A percentile compares a stretch with the other conserved stretches of the same genome.
Conservation (phyloP, 2,797 vertebrate species). For the Clarias fuscus region DNA sequence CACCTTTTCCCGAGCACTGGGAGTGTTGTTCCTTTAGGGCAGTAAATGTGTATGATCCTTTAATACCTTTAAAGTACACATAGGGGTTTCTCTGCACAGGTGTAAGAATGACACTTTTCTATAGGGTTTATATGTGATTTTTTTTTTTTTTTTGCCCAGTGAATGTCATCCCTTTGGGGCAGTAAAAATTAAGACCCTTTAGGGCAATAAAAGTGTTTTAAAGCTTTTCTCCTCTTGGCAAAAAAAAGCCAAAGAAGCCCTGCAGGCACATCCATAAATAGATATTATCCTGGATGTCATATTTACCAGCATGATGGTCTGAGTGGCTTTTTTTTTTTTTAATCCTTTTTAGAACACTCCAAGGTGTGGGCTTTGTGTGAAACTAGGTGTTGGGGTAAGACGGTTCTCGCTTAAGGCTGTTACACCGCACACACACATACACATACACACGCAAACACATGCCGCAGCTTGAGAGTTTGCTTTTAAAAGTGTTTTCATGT, state of each 20-base stretch:
- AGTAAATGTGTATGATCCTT: slow-evolving; percentile 1
- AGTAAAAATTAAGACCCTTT: not conserved
- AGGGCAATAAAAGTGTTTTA: not conserved
- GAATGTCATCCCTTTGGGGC: not conserved
- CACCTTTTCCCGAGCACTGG: not conserved
- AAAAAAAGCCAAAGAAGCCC: not conserved
- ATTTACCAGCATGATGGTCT: not conserved
- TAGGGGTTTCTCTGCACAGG: not conserved
- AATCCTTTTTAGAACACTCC: slow-evolving; percentile 25
- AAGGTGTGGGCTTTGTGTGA: slow-evolving; percentile 28
- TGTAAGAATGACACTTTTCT: not conserved
- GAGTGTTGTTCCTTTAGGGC: slow-evolving; percentile 14
- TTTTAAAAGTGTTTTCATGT: slow-evolving; percentile 42
- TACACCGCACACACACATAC: not conserved
- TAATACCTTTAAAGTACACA: not conserved
- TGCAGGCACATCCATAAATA: slow-evolving; percentile 27
- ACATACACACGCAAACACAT: not conserved
- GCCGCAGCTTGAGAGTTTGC: slow-evolving; percentile 19
- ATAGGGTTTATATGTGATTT: not conserved
- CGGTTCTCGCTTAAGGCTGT: slow-evolving; percentile 20
- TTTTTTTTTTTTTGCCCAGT: not conserved
- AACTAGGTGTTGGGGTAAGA: slow-evolving; percentile 30
- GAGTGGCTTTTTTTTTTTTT: slow-evolving; percentile 12
- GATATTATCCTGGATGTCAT: slow-evolving; percentile 3
- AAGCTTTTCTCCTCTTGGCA: not conserved